Base-by-base conservation (phyloP, 2,888 invertebrate genomes). In the Morpho deidamia region DNA sequence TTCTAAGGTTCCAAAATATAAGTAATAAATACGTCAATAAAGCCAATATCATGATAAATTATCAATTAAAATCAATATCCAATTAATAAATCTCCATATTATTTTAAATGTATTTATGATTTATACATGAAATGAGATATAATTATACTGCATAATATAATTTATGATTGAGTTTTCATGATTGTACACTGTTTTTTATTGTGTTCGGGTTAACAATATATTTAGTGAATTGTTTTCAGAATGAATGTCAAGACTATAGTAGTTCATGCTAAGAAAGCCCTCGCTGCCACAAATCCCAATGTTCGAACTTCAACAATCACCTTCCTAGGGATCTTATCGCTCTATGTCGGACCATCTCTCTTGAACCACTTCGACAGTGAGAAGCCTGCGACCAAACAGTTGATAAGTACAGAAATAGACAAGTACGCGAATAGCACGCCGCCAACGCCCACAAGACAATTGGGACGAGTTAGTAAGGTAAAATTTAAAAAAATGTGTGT, bases 341-440 rank as follows among this genome's bases (percentile, higher is more conserved):
- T 97, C 64, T 97, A 95, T 70, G 93, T 96, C 87, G 97, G 97
- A 0, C 92, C 93, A 10, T 90, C 92, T 1, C 74, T 97, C 0
- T 90, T 95, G 62, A 91, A 91, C 68, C 95, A 95, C 72, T 96
- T 97, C 68, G 97, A 97, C 64, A 92, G 92, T 62, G 98, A 98
- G 76, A 98, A 97, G 71, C 92, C 96, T 0, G 94, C 95, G 0
- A 84, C 97, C 0, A 92, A 94, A 44, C 95, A 96, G 65, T 94
- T 95, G 74, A 96, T 98, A 56, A 95, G 95, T 74, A 91, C 94
- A 12, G 97, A 97, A 75, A 92, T 96, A 68, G 96, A 96, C 56
- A 97, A 97, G 76, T 91, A 94, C 65, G 91, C 92, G 2, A 95
- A 94, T 23, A 92, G 94, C 66, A 92, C 92, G 55, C 94, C 96